A percentile compares a stretch with the other conserved stretches of the same genome.
Evolutionary conservation across 2,113 vertebrate species (phyloP).

Genomic region (Alexandromys fortis): DNA sequence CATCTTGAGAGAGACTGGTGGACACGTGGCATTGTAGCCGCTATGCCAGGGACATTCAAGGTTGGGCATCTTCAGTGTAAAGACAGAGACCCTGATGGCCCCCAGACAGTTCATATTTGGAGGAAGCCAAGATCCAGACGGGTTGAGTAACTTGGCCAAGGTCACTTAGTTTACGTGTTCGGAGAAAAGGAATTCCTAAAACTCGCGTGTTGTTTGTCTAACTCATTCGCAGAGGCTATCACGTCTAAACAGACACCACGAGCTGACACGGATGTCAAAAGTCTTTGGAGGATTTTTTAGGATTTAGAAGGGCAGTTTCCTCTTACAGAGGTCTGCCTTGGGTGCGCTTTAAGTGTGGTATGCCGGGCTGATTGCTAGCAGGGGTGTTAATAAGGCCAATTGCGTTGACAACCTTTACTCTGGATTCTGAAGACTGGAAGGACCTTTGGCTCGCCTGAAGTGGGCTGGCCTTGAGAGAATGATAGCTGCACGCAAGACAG

Average conservation of each 20-base stretch:
- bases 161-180: not conserved
- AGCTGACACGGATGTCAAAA: not conserved
- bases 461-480: not conserved
- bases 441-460: not conserved
- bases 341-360: not conserved
- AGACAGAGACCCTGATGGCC: not conserved
- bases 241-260: not conserved
- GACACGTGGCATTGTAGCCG: not conserved
- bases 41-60: not conserved
- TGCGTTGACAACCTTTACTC: not conserved
- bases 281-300: not conserved
- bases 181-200: not conserved
- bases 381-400: not conserved
- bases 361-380: not conserved
- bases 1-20: not conserved
- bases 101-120: not conserved
- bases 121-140: conserved; percentile 1
- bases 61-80: not conserved
- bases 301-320: conserved; percentile 24
- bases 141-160: not conserved
- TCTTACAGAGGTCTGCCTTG: not conserved
- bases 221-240: conserved; percentile 26
- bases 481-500: not conserved
- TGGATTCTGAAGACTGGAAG: not conserved
- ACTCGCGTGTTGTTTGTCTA: conserved; percentile 10